phyloP scores from a whole-genome alignment of 2,797 vertebrate species.

The Meriones psammophilus region DNA sequence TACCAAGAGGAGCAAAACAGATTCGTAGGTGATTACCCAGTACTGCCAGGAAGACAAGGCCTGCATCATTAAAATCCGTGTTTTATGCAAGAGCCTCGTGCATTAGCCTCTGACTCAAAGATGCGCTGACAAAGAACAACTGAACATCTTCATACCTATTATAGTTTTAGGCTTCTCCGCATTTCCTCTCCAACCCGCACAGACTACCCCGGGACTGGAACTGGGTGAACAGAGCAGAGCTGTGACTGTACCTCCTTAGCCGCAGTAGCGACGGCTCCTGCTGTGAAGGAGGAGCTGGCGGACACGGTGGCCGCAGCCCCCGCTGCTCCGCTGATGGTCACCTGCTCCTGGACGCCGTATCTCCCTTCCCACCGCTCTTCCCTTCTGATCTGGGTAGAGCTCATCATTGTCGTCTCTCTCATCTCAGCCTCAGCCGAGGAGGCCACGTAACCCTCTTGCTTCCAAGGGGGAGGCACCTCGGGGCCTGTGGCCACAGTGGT shows the following conservation, averaged over 20 bases:
- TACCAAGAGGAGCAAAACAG: not conserved
- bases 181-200: not conserved
- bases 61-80: not conserved
- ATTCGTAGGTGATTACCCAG: not conserved
- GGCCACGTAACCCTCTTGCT: conserved; percentile 91
- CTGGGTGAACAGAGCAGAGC: no score
- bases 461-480: conserved; percentile 97
- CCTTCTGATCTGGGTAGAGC: conserved; percentile 90
- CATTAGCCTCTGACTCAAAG: not conserved
- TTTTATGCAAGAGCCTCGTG: not conserved
- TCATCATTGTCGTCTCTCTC: conserved; percentile 89
- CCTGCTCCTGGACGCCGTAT: conserved; percentile 88
- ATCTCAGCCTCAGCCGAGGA: conserved; percentile 89
- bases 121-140: not conserved
- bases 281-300: conserved; percentile 41
- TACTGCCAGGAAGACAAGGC: not conserved
- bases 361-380: conserved; percentile 92
- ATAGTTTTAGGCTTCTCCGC: not conserved
- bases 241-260: conserved; percentile 90
- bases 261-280: conserved; percentile 68
- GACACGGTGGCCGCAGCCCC: conserved; percentile 75
- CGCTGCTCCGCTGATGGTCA: conserved; percentile 82
- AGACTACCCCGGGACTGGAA: not conserved
- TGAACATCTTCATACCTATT: not conserved
- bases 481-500: conserved; percentile 83